phyloP scores from a whole-genome alignment of 2,797 vertebrate species.

The Pagetopsis macropterus region DNA sequence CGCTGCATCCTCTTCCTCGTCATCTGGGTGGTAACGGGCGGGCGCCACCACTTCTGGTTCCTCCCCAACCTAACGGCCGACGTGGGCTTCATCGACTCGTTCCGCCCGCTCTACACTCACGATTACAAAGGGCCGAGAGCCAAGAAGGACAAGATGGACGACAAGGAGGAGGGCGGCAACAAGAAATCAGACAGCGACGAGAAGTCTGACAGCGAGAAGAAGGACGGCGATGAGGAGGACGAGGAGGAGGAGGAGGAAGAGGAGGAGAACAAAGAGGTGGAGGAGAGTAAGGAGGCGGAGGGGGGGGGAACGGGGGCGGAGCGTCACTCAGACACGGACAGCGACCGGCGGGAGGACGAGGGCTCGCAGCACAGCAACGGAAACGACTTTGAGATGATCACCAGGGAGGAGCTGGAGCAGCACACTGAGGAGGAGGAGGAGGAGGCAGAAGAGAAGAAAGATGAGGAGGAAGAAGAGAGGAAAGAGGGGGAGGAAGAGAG shows the following conservation, averaged over 20 bases:
- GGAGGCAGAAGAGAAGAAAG: conserved; percentile 78
- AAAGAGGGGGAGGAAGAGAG: conserved; percentile 86
- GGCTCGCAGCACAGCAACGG: conserved; percentile 99
- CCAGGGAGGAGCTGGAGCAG: conserved; percentile 98
- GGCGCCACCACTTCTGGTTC: conserved; percentile 99
- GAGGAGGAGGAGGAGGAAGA: conserved; percentile 69
- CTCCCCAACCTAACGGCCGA: conserved; percentile 97
- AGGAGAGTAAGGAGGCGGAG: conserved; percentile 74
- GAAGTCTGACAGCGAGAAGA: conserved; percentile 94
- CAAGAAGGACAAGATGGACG: conserved; percentile 88
- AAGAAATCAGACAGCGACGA: conserved; percentile 94
- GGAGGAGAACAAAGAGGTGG: conserved; percentile 80
- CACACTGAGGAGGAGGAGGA: conserved; percentile 93
- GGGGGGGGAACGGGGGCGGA: conserved; percentile 83
- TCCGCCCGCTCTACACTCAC: conserved; percentile 97
- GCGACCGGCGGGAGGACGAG: conserved; percentile 95
- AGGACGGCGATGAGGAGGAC: conserved; percentile 84
- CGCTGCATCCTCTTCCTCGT: conserved; percentile 98
- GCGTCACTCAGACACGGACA: conserved; percentile 94
- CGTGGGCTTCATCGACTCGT: conserved; percentile 98
- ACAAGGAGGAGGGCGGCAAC: conserved; percentile 66
- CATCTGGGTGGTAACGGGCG: conserved; percentile 97
- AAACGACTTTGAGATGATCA: conserved; percentile 99
- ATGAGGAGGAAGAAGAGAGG: too few species aligned
- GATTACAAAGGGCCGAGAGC: conserved; percentile 96